These are phyloP conservation scores for Stenichneumon culpator DNA, from an alignment of 2,888 invertebrate species.

Conservation along the genomic window DNA sequence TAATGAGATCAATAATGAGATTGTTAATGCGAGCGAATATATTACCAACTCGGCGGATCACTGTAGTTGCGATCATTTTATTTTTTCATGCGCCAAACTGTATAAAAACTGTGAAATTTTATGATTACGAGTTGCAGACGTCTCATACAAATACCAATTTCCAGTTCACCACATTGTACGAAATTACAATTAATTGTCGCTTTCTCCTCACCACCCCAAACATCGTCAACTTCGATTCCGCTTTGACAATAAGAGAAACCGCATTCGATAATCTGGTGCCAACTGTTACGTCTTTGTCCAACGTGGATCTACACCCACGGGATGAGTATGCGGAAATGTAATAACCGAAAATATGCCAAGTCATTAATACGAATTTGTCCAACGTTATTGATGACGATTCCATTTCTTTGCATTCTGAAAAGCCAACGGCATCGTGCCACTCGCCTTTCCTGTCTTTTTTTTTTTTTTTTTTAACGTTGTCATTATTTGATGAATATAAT, in stretches of 20 bases:
- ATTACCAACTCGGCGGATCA: constrained; percentile 5
- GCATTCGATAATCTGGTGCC: constrained; percentile 63
- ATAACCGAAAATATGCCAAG: constrained; percentile 76
- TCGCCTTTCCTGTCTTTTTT: not conserved
- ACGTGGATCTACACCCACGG: constrained; percentile 59
- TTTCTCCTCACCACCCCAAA: constrained; percentile 67
- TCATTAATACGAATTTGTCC: constrained; percentile 84
- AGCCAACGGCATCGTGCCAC: constrained; percentile 8
- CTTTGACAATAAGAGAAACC: constrained; percentile 78
- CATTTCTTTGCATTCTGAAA: constrained; percentile 71
- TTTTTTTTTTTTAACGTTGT: not conserved
- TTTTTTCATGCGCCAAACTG: too few species aligned
- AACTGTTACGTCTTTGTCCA: constrained; percentile 76
- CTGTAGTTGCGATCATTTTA: not conserved
- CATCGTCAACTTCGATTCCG: constrained; percentile 62
- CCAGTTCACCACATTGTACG: constrained; percentile 12
- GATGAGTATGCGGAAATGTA: constrained; percentile 75
- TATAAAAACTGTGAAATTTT: too few species aligned
- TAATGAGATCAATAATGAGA: constrained; percentile 58
- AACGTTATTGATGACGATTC: constrained; percentile 79
- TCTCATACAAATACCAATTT: not conserved
- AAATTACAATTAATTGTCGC: constrained; percentile 35
- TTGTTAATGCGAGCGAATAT: constrained; percentile 44
- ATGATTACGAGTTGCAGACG: too few species aligned
- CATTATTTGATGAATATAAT: too few species aligned